A percentile compares a stretch with the other conserved stretches of the same genome.
Evolutionary conservation across 2,113 vertebrate species (phyloP).

Genomic region (Rhipidura dahli): DNA sequence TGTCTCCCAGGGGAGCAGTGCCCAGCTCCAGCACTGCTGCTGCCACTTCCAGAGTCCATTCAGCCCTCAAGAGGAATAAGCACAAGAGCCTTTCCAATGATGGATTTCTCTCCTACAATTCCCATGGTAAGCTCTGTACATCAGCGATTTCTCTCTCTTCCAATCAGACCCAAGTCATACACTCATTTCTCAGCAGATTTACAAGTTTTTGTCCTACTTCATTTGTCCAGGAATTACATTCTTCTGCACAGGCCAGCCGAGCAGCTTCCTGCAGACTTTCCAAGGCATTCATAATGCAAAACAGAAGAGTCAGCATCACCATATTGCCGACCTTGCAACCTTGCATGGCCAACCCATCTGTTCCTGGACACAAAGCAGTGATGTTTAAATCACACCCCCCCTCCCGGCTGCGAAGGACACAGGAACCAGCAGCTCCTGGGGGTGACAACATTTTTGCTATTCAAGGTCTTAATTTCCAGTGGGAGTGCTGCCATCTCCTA

Average conservation of each 20-base stretch:
- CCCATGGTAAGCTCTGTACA: not conserved
- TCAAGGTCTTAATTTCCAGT: slow-evolving; percentile 13
- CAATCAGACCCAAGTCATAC: not conserved
- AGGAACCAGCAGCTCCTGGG: not conserved
- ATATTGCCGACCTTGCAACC: not conserved
- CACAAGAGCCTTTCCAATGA: not conserved
- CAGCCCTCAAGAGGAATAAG: not conserved
- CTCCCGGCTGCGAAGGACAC: not conserved
- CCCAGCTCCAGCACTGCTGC: not conserved
- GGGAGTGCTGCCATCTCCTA: not conserved
- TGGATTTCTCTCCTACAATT: not conserved
- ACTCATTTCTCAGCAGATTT: not conserved
- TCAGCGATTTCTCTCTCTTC: not conserved
- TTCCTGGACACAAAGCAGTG: not conserved
- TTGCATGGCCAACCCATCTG: not conserved
- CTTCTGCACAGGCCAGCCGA: not conserved
- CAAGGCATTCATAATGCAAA: not conserved
- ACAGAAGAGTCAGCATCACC: not conserved
- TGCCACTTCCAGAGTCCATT: not conserved
- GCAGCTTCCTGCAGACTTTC: not conserved
- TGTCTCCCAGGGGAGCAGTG: not conserved
- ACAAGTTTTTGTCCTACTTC: not conserved
- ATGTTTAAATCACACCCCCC: not conserved
- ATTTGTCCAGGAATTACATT: not conserved
- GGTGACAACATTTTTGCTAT: not conserved